Conservation (phyloP, 2,113 vertebrate species). For the Muscicapa adusta region DNA sequence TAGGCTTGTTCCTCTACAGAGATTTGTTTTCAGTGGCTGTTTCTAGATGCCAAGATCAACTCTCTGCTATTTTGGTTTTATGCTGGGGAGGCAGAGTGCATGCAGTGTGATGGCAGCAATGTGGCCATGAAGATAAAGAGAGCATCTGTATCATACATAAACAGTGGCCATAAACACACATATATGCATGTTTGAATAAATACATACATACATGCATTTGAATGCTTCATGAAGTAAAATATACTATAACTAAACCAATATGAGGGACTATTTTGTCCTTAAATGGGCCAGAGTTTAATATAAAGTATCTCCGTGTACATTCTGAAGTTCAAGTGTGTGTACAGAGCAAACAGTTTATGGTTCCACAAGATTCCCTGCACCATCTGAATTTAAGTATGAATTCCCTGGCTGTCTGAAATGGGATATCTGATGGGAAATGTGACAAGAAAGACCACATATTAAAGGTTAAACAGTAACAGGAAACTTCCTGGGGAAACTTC, state of each 20-base stretch:
- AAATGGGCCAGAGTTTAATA: background rate
- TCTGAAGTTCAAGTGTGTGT: background rate
- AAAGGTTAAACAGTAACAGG: background rate
- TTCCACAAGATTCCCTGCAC: background rate
- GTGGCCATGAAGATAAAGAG: background rate
- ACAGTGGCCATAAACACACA: background rate
- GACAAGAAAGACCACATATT: background rate
- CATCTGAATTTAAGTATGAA: background rate
- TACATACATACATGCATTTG: background rate
- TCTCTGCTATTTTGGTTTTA: background rate
- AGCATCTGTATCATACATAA: background rate
- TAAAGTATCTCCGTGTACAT: background rate
- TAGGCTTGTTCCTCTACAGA: background rate
- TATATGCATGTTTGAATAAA: background rate
- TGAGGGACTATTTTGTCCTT: background rate
- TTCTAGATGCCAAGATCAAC: background rate
- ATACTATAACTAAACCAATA: background rate
- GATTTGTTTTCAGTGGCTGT: background rate
- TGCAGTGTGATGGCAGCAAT: rapidly evolving
- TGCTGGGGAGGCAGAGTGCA: background rate
- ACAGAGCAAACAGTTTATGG: background rate
- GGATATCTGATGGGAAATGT: background rate
- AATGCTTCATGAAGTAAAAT: background rate
- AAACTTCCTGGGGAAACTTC: background rate
- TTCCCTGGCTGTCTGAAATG: background rate